Evolutionary conservation across 2,113 vertebrate species (phyloP).

Genomic region (Malaclemys terrapin): DNA sequence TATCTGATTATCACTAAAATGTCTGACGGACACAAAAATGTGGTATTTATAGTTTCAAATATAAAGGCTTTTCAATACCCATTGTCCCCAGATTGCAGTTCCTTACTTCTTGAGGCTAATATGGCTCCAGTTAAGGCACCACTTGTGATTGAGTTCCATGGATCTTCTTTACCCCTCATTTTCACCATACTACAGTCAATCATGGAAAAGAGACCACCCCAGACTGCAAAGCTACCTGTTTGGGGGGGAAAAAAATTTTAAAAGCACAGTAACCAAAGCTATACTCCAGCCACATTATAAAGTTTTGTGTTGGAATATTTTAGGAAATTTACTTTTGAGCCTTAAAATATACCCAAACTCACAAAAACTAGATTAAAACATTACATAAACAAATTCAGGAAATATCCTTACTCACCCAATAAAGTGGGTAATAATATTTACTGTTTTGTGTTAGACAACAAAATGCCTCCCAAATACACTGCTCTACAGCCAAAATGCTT

Average conservation of each 20-base stretch:
- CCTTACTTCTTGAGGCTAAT: conserved; percentile 95
- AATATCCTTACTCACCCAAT: background rate
- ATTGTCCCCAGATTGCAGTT: background rate
- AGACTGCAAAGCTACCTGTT: conserved; percentile 95
- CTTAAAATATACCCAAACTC: background rate
- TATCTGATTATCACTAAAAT: background rate
- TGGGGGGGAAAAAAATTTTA: background rate
- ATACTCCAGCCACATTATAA: fast-evolving
- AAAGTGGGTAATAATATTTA: background rate
- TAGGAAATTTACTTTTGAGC: fast-evolving
- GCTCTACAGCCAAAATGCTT: too few species aligned
- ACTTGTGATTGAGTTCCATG: conserved; percentile 98
- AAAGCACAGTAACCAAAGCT: background rate
- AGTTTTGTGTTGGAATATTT: background rate
- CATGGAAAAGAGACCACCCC: conserved; percentile 97
- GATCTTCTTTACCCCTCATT: conserved; percentile 95
- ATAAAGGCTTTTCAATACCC: background rate
- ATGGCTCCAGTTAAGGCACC: conserved; percentile 96
- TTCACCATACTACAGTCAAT: conserved; percentile 97
- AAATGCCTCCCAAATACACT: background rate
- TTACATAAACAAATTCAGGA: background rate
- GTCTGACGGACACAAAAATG: background rate
- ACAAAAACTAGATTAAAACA: background rate
- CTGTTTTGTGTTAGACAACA: background rate
- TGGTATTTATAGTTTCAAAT: background rate